A percentile compares a stretch with the other conserved stretches of the same genome.
phyloP scores from a whole-genome alignment of 2,113 vertebrate species.

The Anhinga rufa region DNA sequence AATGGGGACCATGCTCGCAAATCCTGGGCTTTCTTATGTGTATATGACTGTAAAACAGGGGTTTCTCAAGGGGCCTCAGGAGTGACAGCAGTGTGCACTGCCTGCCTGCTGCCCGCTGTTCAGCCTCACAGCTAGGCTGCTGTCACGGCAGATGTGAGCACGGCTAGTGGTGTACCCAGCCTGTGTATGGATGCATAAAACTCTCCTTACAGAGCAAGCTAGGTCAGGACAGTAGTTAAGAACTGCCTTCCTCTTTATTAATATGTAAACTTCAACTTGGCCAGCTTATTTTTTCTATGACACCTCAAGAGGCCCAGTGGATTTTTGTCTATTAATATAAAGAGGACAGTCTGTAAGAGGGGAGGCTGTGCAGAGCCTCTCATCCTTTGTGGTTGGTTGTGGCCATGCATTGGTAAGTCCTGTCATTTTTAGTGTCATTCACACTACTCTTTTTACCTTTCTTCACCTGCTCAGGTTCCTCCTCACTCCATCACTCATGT shows the following conservation, averaged over 20 bases:
- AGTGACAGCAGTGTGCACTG: fast-evolving
- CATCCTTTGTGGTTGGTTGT: not conserved
- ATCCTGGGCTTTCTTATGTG: not conserved
- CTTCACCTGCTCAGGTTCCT: not conserved
- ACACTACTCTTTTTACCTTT: not conserved
- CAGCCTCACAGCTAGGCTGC: not conserved
- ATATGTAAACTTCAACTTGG: not conserved
- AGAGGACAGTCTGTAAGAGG: not conserved
- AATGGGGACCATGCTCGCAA: fast-evolving
- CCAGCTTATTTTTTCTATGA: not conserved
- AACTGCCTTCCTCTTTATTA: not conserved
- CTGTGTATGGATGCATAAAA: not conserved
- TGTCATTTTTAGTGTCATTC: not conserved
- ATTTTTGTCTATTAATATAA: not conserved
- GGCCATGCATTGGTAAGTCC: not conserved
- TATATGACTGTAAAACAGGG: not conserved
- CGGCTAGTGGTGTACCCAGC: not conserved
- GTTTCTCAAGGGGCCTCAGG: fast-evolving
- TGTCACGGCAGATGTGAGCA: fast-evolving
- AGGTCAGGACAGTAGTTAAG: not conserved
- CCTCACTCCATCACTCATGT: not conserved
- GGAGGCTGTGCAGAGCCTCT: not conserved
- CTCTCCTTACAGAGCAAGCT: not conserved
- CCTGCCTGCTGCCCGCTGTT: not conserved
- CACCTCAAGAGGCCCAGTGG: not conserved